phyloP scores from a whole-genome alignment of 2,113 vertebrate species.

The Heloderma charlesbogerti region DNA sequence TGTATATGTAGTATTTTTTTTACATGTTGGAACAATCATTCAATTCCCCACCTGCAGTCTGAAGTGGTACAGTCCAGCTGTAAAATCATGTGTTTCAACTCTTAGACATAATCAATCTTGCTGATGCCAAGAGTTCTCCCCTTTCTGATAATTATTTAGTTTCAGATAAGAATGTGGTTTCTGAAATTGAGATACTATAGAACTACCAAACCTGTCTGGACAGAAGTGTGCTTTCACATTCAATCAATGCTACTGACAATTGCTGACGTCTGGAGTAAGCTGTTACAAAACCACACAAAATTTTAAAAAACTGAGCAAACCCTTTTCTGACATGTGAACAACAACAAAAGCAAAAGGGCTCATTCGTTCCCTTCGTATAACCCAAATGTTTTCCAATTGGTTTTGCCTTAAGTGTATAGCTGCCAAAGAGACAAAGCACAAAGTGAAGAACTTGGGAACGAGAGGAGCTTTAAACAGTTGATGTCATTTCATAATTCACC shows the following conservation, averaged over 20 bases:
- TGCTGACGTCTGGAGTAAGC: conserved; percentile 61
- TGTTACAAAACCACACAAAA: conserved; percentile 48
- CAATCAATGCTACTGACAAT: conserved; percentile 58
- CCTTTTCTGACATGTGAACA: conserved; percentile 22
- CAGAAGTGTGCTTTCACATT: conserved; percentile 55
- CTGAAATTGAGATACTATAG: not conserved
- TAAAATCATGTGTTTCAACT: not conserved
- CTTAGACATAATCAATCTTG: conserved; percentile 35
- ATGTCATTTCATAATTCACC: conserved; percentile 63
- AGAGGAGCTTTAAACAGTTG: conserved; percentile 56
- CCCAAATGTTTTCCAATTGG: conserved; percentile 65
- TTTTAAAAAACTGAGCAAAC: conserved; percentile 39
- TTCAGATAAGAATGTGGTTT: not conserved
- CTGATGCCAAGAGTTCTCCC: not conserved
- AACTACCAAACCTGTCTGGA: not conserved
- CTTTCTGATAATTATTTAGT: not conserved
- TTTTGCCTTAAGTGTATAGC: conserved; percentile 78
- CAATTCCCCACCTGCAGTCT: not conserved
- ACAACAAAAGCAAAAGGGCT: not conserved
- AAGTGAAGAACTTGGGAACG: conserved; percentile 51
- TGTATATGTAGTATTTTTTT: not conserved
- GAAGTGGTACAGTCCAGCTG: not conserved
- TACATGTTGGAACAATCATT: not conserved
- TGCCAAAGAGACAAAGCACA: conserved; percentile 81
- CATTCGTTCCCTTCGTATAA: conserved; percentile 69